phyloP scores from a whole-genome alignment of 2,888 invertebrate genomes.

The Ophion ellenae region DNA sequence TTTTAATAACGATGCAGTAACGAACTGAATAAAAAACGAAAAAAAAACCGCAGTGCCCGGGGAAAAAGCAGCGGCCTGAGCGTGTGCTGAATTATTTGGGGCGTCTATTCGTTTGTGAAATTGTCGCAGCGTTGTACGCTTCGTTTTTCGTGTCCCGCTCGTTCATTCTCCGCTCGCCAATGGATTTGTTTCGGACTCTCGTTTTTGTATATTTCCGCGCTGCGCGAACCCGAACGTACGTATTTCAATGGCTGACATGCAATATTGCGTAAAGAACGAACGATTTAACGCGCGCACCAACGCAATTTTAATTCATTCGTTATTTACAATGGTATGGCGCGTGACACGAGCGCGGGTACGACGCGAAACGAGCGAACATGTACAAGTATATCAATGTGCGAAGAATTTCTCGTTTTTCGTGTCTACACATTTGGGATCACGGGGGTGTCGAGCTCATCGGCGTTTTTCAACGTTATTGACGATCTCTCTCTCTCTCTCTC shows the following conservation, averaged over 20 bases:
- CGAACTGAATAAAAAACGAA: background rate
- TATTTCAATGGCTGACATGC: conserved; percentile 1
- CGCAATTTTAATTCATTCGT: background rate
- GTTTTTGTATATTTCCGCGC: conserved; percentile 4
- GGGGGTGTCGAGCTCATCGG: conserved; percentile 64
- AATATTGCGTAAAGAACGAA: background rate
- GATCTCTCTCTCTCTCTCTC: background rate
- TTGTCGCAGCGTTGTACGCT: conserved; percentile 51
- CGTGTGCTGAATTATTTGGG: conserved; percentile 54
- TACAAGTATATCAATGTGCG: background rate
- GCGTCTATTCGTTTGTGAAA: conserved; percentile 43
- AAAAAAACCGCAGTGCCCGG: background rate
- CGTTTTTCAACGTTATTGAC: conserved; percentile 71
- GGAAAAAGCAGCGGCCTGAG: conserved; percentile 16
- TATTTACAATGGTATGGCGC: background rate
- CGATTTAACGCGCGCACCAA: conserved; percentile 16
- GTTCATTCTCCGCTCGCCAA: conserved; percentile 50
- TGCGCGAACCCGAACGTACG: conserved; percentile 7
- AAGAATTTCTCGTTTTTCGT: conserved; percentile 55
- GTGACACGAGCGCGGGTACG: background rate
- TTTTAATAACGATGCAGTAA: conserved; percentile 42
- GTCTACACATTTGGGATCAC: conserved; percentile 57
- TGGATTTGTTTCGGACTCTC: conserved; percentile 51
- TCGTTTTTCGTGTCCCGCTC: conserved; percentile 38
- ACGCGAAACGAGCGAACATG: background rate